phyloP scores from a whole-genome alignment of 1,140 invertebrate species.

The Leptestheria dahalacensis region DNA sequence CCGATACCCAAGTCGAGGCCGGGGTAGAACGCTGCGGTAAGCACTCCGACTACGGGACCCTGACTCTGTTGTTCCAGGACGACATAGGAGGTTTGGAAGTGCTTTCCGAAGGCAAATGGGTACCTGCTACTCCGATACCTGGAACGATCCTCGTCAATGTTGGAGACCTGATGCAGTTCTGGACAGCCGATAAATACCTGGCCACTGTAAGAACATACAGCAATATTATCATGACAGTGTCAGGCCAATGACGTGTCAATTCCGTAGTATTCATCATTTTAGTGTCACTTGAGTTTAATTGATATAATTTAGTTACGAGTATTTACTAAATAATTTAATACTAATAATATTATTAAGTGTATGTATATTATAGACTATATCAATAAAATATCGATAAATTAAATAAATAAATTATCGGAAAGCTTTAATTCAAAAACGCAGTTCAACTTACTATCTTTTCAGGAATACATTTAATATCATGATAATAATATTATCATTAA shows the following conservation, averaged over 20 bases:
- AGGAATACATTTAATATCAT: too few relatives aligned
- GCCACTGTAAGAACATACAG: slow-evolving; percentile 41
- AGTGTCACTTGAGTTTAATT: background rate
- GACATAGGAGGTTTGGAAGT: slow-evolving; percentile 31
- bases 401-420: too few relatives aligned
- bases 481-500: too few relatives aligned
- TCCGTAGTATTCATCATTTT: background rate
- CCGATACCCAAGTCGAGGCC: slow-evolving; percentile 21
- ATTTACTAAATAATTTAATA: too few relatives aligned
- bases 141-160: slow-evolving; percentile 61
- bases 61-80: slow-evolving; percentile 33
- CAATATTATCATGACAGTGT: slow-evolving; percentile 54
- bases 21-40: slow-evolving; percentile 44
- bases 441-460: too few relatives aligned
- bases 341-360: too few relatives aligned
- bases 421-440: too few relatives aligned
- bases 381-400: too few relatives aligned
- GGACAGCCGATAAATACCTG: slow-evolving; percentile 51
- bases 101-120: slow-evolving; percentile 45
- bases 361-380: too few relatives aligned
- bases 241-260: background rate
- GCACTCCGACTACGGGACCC: slow-evolving; percentile 30
- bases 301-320: background rate
- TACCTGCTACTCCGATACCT: slow-evolving; percentile 55
- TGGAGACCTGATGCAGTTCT: slow-evolving; percentile 56